A percentile compares a stretch with the other conserved stretches of the same genome.
These are phyloP conservation scores for Poeciliopsis paucimaculata DNA, from an alignment of 2,797 vertebrate genomes.

Conservation along the genomic window DNA sequence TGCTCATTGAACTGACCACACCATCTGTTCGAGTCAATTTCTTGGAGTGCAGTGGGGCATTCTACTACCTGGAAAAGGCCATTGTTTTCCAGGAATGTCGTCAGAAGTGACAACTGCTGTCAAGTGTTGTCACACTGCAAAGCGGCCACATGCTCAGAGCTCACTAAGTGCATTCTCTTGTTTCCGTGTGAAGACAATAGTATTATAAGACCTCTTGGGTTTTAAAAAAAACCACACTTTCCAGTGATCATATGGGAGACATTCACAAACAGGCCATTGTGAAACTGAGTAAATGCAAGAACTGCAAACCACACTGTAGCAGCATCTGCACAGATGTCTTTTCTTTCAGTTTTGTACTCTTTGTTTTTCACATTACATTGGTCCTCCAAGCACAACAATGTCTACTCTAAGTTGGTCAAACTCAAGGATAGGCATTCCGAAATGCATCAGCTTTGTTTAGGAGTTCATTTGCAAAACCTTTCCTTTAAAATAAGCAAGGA, in stretches of 20 bases:
- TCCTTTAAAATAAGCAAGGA: background rate
- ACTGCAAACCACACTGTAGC: background rate
- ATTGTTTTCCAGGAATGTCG: conserved; percentile 51
- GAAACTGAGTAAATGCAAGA: conserved; percentile 7
- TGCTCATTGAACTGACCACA: conserved; percentile 17
- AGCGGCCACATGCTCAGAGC: conserved; percentile 45
- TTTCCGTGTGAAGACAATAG: conserved; percentile 41
- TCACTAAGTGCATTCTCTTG: conserved; percentile 61
- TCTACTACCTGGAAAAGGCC: conserved; percentile 53
- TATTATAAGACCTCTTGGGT: conserved; percentile 20
- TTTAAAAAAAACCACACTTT: conserved; percentile 41
- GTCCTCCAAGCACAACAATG: background rate
- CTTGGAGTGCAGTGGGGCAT: conserved; percentile 37
- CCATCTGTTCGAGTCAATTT: conserved; percentile 52
- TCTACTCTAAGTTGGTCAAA: background rate
- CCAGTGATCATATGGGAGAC: conserved; percentile 36
- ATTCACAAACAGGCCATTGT: conserved; percentile 1
- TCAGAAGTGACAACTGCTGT: conserved; percentile 64
- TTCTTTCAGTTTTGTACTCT: background rate
- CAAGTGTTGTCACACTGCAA: conserved; percentile 43
- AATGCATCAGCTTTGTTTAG: background rate
- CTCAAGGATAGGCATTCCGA: background rate
- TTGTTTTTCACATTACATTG: background rate
- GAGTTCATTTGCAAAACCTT: background rate
- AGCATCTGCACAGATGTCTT: background rate